Conservation (phyloP, 2,797 vertebrate species). For the Brachyalestes nurse region DNA sequence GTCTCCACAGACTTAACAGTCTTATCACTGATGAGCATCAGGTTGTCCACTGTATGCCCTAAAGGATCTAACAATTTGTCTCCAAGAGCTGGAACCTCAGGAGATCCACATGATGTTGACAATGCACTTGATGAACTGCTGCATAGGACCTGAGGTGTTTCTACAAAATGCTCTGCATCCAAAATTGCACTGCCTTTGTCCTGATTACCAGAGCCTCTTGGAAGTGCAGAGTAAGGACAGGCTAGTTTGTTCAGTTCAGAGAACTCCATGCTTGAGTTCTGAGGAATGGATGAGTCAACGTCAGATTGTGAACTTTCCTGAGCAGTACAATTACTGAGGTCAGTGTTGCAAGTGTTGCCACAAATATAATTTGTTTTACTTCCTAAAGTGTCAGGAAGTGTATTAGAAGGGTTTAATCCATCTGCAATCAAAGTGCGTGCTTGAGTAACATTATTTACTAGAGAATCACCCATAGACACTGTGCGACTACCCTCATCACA, state of each 20-base stretch:
- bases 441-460: slow-evolving; percentile 24
- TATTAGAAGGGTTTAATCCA: slow-evolving; percentile 4
- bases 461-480: not conserved
- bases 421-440: slow-evolving; percentile 21
- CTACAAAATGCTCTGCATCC: not conserved
- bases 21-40: slow-evolving; percentile 7
- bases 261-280: slow-evolving; percentile 46
- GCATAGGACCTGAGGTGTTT: not conserved
- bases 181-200: not conserved
- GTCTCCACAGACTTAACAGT: slow-evolving; percentile 5
- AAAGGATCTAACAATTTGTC: slow-evolving; percentile 3
- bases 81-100: slow-evolving; percentile 10
- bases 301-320: slow-evolving; percentile 9
- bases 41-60: not conserved
- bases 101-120: not conserved
- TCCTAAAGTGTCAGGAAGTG: slow-evolving; percentile 27
- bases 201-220: slow-evolving; percentile 4
- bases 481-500: slow-evolving; percentile 18
- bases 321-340: not conserved
- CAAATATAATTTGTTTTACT: slow-evolving; percentile 30
- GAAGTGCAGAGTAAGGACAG: slow-evolving; percentile 31
- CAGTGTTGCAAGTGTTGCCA: slow-evolving; percentile 30
- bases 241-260: slow-evolving; percentile 49
- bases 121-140: slow-evolving; percentile 4
- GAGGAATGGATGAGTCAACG: slow-evolving; percentile 38